phyloP scores from a whole-genome alignment of 2,797 vertebrate genomes.

The Octomys mimax region DNA sequence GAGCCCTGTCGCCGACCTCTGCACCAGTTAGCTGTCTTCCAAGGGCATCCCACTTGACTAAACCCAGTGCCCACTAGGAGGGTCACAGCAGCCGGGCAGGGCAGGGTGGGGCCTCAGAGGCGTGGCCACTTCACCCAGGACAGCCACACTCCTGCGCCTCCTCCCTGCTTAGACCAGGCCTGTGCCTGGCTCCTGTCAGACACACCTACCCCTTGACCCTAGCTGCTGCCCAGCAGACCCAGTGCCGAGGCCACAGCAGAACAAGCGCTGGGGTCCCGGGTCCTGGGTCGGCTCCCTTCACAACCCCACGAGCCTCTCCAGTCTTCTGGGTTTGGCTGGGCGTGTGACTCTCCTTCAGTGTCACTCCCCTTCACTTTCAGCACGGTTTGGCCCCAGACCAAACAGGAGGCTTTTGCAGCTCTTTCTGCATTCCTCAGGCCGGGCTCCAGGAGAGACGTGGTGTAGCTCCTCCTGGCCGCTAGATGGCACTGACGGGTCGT shows the following conservation, averaged over 20 bases:
- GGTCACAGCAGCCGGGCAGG: not conserved
- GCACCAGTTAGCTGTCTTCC: not conserved
- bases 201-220: rapidly evolving
- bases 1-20: not conserved
- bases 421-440: not conserved
- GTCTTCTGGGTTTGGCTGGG: no score
- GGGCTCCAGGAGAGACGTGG: not conserved
- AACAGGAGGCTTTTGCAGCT: not conserved
- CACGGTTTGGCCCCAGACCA: not conserved
- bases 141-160: not conserved
- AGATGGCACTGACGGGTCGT: conserved; percentile 64
- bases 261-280: not conserved
- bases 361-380: not conserved
- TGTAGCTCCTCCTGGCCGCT: not conserved
- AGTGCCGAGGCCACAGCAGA: no score
- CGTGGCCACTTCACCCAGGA: not conserved
- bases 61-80: not conserved
- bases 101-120: not conserved
- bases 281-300: not conserved
- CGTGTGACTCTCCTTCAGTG: not conserved
- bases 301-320: not conserved
- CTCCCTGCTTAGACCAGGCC: not conserved
- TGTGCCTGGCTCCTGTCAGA: not conserved
- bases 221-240: not conserved
- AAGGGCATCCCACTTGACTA: not conserved